phyloP scores from a whole-genome alignment of 2,797 vertebrate genomes.

The Sarcophilus harrisii region DNA sequence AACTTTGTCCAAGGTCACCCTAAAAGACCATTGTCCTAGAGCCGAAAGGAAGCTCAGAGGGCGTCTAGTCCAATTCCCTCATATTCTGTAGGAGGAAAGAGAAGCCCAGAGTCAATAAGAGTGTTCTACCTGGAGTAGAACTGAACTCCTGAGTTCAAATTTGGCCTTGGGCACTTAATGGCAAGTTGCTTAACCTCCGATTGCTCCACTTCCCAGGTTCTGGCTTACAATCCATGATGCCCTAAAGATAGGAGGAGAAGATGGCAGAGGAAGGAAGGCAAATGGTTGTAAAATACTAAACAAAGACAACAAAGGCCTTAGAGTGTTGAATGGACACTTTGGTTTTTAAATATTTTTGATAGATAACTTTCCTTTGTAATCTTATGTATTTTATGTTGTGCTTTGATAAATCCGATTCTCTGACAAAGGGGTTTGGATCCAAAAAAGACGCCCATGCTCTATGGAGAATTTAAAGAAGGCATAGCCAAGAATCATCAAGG shows the following conservation, averaged over 20 bases:
- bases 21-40: neutral
- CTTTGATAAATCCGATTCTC: neutral
- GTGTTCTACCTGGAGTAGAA: neutral
- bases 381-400: neutral
- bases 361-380: neutral
- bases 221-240: neutral
- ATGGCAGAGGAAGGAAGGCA: neutral
- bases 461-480: neutral
- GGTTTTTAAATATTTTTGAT: neutral
- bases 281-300: neutral
- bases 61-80: neutral
- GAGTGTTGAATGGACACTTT: neutral
- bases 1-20: neutral
- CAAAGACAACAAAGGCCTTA: neutral
- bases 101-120: neutral
- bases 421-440: neutral
- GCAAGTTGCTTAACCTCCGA: neutral
- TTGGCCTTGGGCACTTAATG: neutral
- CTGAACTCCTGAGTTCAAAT: neutral
- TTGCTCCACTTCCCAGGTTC: neutral
- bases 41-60: neutral
- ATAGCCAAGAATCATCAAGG: neutral
- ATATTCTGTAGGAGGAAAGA: neutral
- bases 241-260: neutral
- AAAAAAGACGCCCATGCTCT: neutral